Base-by-base conservation (phyloP, 2,797 vertebrate genomes). In the Poecilia wingei region DNA sequence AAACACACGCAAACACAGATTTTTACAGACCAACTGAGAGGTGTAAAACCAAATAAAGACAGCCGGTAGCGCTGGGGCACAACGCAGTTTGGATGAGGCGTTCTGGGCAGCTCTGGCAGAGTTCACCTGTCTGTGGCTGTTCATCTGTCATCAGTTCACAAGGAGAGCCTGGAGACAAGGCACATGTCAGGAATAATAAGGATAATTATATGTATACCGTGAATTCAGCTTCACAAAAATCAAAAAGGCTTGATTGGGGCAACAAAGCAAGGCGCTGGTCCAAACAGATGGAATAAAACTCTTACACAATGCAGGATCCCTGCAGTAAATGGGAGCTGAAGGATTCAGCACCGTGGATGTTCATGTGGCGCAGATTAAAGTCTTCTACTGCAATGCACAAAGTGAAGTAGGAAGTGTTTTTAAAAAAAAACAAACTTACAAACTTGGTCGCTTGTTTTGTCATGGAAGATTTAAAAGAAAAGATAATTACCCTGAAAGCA, bases 31-130 rank as follows among this genome's bases (percentile, higher is more conserved):
- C 80, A 66, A 79, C 43, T 46, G 81, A 79, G 76, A 80, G 79
- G 51, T 3, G 78, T 85, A 70, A 80, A 88, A 86, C 78, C 83
- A 80, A 91, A 81, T 89, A 89, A 83, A 89, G 84, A 72, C 57
- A 59, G 76, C 74, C n/a, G 77, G 87, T 89, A 79, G 79, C 72
- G 72, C 57, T 82, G 82, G 73, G 61, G 4, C 80, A 57, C 79
- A 69, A 79, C 45, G 41, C 53, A 71, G 79, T 71, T 14, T 73
- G 79, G 75, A 74, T 28, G 72, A 72, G 51, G 57, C 18, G 13
- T 25, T 49, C 57, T 73, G 61, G 12, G 1, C 0, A 3, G 69
- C 28, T 66, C 89, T 83, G 82, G 85, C 82, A 39, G 6, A 9
- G 31, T 53, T 84, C n/a, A 33, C 22, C 61, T 72, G 6, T 25